Base-by-base conservation (phyloP, 2,888 invertebrate species). In the Mythimna loreyi region DNA sequence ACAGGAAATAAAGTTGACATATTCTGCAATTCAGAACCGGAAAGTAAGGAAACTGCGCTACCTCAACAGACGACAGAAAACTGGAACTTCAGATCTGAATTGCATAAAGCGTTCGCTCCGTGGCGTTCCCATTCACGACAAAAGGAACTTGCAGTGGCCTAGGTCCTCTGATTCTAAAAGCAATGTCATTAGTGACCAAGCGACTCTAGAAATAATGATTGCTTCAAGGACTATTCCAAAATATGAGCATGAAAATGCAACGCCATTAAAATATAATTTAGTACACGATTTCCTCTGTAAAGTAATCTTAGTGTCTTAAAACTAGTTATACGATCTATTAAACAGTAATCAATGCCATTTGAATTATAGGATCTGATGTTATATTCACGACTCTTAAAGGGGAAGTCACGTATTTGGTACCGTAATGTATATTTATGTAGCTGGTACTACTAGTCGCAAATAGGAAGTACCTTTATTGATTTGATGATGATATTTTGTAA, bases 231-330 rank as follows among this genome's bases (percentile, higher is more conserved):
- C 72, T 68, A 68, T 68, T 43, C 36, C 68, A 67, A 77, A 75
- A 66, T 72, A 71, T 67, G 52, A 63, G 50, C 36, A 59, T 33
- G 67, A 75, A 79, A 82, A 75, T 78, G 50, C 71, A 72, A 43
- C 25, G 40, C 65, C 65, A 81, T 82, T 75, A 78, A 68, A 81
- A 49, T 59, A 71, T 73, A 69, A 83, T 78, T 78, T 47, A 55
- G 74, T 57, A 56, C 81, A 83, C 68, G 70, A 81, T 72, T 83
- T 83, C 82, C 83, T 74, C 50, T 60, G 62, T n/a, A 23, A 21
- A 58, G 60, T 63, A 64, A 67, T 70, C 45, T 69, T 60, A 68
- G 73, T 68, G 64, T 57, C 47, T 70, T 55, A 47, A 72, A 62
- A 68, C 52, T 55, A 57, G 55, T 55, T 59, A 36, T 65, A 57